Evolutionary conservation across 2,888 invertebrate genomes (phyloP).

Genomic region (Aleiodes alternator): DNA sequence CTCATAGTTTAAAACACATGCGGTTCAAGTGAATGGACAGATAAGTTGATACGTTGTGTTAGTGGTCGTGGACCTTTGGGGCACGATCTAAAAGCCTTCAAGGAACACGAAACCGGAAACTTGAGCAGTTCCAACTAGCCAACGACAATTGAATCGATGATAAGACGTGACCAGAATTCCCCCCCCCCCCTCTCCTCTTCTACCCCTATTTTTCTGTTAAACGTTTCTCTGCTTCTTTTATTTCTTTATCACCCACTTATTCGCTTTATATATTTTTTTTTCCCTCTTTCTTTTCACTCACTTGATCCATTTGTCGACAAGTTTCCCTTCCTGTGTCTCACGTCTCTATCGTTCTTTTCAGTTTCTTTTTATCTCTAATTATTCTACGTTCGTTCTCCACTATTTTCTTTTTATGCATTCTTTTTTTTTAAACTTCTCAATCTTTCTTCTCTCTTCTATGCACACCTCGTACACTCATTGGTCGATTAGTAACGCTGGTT

Average conservation of each 20-base stretch:
- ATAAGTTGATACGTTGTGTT: slow-evolving; percentile 37
- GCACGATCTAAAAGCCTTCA: slow-evolving; percentile 51
- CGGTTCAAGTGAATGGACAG: slow-evolving; percentile 23
- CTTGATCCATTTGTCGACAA: slow-evolving; percentile 26
- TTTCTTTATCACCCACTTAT: slow-evolving; percentile 18
- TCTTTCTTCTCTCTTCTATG: slow-evolving; percentile 36
- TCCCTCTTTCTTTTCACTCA: slow-evolving; percentile 35
- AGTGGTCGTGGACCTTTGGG: slow-evolving; percentile 31
- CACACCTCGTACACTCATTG: slow-evolving; percentile 25
- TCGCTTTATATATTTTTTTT: slow-evolving; percentile 43
- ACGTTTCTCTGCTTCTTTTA: slow-evolving; percentile 50
- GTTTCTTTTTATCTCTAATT: slow-evolving; percentile 21
- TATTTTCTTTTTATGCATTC: neutral
- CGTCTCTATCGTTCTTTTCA: slow-evolving; percentile 18
- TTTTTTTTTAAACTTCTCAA: slow-evolving; percentile 13
- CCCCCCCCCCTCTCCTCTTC: slow-evolving; percentile 37
- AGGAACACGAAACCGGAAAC: slow-evolving; percentile 65
- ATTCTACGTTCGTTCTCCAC: slow-evolving; percentile 11
- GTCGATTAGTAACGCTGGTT: slow-evolving; percentile 54
- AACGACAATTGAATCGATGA: slow-evolving; percentile 71
- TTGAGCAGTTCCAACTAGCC: slow-evolving; percentile 62
- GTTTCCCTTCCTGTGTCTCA: slow-evolving; percentile 21
- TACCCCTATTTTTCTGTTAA: slow-evolving; percentile 54
- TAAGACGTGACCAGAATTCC: slow-evolving; percentile 70
- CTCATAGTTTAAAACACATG: slow-evolving; percentile 6